phyloP scores from a whole-genome alignment of 2,797 vertebrate species.

The Cirrhinus molitorella region DNA sequence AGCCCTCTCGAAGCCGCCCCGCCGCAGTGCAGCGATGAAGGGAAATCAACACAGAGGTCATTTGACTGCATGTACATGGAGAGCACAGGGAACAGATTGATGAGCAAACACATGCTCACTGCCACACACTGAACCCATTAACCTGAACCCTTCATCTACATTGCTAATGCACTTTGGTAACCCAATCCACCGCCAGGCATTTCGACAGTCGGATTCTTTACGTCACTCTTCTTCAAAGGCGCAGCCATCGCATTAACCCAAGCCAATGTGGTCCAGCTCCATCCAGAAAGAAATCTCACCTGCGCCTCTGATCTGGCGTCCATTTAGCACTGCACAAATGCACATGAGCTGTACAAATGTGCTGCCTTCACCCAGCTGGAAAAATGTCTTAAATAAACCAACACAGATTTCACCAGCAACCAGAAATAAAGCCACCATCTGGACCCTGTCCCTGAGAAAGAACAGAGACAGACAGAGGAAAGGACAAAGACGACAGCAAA shows the following conservation, averaged over 20 bases:
- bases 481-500: constrained; percentile 12
- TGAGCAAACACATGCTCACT: constrained; percentile 36
- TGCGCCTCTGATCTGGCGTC: constrained; percentile 44
- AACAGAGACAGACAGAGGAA: constrained; percentile 33
- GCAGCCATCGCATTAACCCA: background rate
- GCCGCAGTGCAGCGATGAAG: constrained; percentile 1
- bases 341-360: constrained; percentile 20
- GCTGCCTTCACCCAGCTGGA: constrained; percentile 55
- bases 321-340: constrained; percentile 33
- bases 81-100: constrained; percentile 20
- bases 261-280: background rate
- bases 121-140: constrained; percentile 42
- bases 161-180: constrained; percentile 38
- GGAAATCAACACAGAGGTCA: constrained; percentile 27
- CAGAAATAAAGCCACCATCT: constrained; percentile 47
- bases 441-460: constrained; percentile 25
- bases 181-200: constrained; percentile 16
- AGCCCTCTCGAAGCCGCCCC: constrained; percentile 12
- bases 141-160: constrained; percentile 39
- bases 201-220: constrained; percentile 5
- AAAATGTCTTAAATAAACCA: constrained; percentile 59
- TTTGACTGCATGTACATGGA: constrained; percentile 31
- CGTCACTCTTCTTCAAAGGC: constrained; percentile 6
- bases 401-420: constrained; percentile 41
- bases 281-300: constrained; percentile 41